Evolutionary conservation across 2,113 vertebrate genomes (phyloP), one percentile per base, ranked within the genome.

Genomic region (Corvus hawaiiensis): DNA sequence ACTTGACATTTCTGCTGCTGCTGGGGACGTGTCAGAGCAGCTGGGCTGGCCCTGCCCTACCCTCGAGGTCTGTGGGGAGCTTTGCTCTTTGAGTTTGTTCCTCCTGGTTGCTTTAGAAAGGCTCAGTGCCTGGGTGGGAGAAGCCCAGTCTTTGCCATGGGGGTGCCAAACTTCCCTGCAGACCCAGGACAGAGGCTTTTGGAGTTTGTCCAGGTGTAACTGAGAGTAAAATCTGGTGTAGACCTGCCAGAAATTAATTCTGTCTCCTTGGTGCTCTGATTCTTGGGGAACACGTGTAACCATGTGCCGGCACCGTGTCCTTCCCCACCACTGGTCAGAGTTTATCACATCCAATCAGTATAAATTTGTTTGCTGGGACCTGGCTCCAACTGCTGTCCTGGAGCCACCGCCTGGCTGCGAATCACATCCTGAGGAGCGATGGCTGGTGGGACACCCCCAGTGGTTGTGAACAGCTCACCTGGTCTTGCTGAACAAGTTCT

Each of bases 391-490:
- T 10, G 35, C 62, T 82, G 19, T 84, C 33, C 84, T 26, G 63
- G 49, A 56, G 20, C 52, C 85, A 37, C 44, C 71, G 1, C 44
- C 7, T 0, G 3, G 89, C 87, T 94, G 54, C 16, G 54, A 62
- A 27, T 20, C 10, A 0, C 79, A 7, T 46, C 66, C 71, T 0
- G 1, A 66, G 83, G 64, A 71, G 89, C 0, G 0, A 7, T 13
- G 21, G 7, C 23, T 24, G 69, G 22, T 54, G 89, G 83, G 71
- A 52, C 27, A 13, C 10, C 41, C 9, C 11, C 35, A 2, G 46
- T 11, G 73, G 3, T 59, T n/a, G 48, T 13, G 19, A 28, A 16
- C 61, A 62, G 72, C 78, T 72, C 37, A 0, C 30, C 72, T 35
- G 62, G 6, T 27, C 72, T 23, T 11, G 14, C 68, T 48, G 19